Evolutionary conservation across 2,113 vertebrate species (phyloP), one percentile per base, ranked within the genome.

Genomic region (Xenus cinereus): DNA sequence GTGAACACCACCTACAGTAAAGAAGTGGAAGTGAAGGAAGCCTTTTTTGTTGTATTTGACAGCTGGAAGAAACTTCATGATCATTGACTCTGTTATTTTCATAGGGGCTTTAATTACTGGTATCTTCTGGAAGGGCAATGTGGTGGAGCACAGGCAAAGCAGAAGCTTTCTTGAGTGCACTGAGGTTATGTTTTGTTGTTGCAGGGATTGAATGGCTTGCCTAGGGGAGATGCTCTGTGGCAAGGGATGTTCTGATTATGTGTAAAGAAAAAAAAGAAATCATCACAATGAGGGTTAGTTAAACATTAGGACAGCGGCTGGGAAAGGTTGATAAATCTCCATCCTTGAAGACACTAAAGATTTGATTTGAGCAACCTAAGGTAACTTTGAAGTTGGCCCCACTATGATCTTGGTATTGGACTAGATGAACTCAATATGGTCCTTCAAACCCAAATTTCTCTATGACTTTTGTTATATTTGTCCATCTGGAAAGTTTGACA

Each of bases 401-500:
- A 0, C 11, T 80, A 14, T 62, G 32, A 41, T 63, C 4, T 32
- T 56, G 28, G 30, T 16, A 11, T 56, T 56, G 9, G 39, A n/a
- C 21, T 32, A 20, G 33, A 6, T 51, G 18, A 72, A 39, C 15
- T 68, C 46, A 33, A 1, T 2, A 8, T 10, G 46, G 19, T 46
- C 22, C 16, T 78, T 68, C 48, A 45, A 66, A 19, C 24, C 9
- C 27, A 41, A 56, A 72, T 6, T 62, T 4, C 18, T 41, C 45
- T 35, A 5, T 35, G 21, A 14, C 4, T 71, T 54, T 8, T 74
- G 5, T 18, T 60, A 0, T 9, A 8, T 54, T 54, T 93, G 27
- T 7, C 19, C 27, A 0, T 15, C 20, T 76, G 35, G 6, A 27
- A 13, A 1, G 3, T n/a, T 16, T 18, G 51, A 33, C 17, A 6